Evolutionary conservation across 2,797 vertebrate genomes (phyloP).

Genomic region (Sparus aurata): DNA sequence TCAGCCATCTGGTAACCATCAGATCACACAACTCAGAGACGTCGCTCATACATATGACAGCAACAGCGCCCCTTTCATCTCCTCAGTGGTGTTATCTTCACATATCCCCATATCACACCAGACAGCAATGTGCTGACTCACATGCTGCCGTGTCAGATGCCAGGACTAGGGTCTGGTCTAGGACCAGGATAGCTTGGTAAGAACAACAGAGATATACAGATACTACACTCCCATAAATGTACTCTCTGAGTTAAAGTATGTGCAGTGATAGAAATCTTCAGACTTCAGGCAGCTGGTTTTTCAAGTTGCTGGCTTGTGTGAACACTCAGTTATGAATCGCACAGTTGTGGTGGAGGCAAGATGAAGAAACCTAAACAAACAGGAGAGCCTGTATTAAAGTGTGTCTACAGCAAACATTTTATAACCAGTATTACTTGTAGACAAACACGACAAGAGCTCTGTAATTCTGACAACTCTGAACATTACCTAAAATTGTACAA

Average conservation of each 20-base stretch:
- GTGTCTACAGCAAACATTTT: conserved; percentile 7
- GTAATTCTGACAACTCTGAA: neutral
- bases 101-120: conserved; percentile 59
- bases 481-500: neutral
- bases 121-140: conserved; percentile 70
- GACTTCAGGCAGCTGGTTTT: conserved; percentile 34
- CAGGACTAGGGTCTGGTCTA: conserved; percentile 42
- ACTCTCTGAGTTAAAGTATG: neutral
- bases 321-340: conserved; percentile 8
- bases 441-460: neutral
- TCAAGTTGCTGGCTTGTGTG: conserved; percentile 25
- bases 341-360: conserved; percentile 13
- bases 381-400: neutral
- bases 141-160: conserved; percentile 56
- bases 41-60: conserved; percentile 41
- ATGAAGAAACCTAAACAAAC: conserved; percentile 12
- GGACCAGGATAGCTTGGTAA: conserved; percentile 32
- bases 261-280: conserved; percentile 26
- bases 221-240: conserved; percentile 1
- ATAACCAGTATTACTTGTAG: neutral
- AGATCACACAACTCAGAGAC: conserved; percentile 49
- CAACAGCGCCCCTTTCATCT: conserved; percentile 61
- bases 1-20: conserved; percentile 41
- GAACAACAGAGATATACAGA: conserved; percentile 44
- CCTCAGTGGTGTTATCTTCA: conserved; percentile 55